A percentile compares a stretch with the other conserved stretches of the same genome.
Conservation (phyloP, 92 coral and sea anemone genomes). For the Bergia sp. region DNA sequence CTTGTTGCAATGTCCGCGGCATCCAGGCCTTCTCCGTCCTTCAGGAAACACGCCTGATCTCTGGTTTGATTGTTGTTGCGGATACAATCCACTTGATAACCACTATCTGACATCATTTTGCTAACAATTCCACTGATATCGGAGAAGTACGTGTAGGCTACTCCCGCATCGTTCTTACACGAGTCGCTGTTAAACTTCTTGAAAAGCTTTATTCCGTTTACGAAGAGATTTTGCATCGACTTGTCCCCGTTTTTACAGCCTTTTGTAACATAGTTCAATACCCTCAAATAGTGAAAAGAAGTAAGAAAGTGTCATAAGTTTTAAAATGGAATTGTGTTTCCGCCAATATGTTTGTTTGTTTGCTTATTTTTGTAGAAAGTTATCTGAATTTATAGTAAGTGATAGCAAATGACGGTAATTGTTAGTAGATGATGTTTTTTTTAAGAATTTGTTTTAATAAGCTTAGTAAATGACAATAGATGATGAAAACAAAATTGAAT, state of each 20-base stretch:
- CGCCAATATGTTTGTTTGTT: neutral
- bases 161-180: slow-evolving; percentile 6
- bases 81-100: slow-evolving; percentile 2
- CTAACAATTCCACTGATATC: neutral
- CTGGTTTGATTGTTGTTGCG: slow-evolving; percentile 5
- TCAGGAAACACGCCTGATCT: neutral
- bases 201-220: neutral
- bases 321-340: neutral
- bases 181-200: slow-evolving; percentile 3
- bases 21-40: neutral
- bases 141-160: neutral
- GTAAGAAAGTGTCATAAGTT: neutral
- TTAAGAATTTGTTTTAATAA: no score
- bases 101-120: neutral
- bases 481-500: no score
- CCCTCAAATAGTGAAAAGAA: neutral
- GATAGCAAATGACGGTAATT: no score
- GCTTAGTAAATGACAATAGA: no score
- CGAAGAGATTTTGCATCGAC: slow-evolving; percentile 1
- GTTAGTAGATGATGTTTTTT: no score
- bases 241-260: neutral
- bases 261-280: neutral
- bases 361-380: no score
- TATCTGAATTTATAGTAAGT: no score
- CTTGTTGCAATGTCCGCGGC: neutral